Conservation (phyloP, 2,113 vertebrate species). For the Fregetta grallaria region DNA sequence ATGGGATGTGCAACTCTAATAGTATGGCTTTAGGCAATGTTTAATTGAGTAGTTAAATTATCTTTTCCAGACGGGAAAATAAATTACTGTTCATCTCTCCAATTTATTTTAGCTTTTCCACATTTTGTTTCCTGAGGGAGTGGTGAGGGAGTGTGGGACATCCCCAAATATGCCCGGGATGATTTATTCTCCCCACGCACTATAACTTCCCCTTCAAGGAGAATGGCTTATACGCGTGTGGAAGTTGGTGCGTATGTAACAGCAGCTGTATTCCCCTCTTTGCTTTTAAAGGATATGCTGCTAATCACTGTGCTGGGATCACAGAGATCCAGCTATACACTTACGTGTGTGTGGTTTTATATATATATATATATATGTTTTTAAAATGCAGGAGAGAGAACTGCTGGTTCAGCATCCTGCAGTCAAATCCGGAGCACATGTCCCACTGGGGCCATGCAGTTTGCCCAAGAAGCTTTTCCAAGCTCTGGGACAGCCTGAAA, state of each 20-base stretch:
- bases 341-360: neutral
- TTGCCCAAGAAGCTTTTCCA: neutral
- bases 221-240: neutral
- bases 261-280: neutral
- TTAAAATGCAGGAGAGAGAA: neutral
- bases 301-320: neutral
- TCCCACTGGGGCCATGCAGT: neutral
- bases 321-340: neutral
- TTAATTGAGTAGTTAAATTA: constrained; percentile 68
- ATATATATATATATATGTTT: neutral
- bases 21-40: constrained; percentile 45
- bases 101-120: constrained; percentile 45
- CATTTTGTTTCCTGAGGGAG: constrained; percentile 35
- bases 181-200: neutral
- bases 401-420: neutral
- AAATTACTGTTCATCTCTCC: constrained; percentile 59
- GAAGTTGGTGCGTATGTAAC: neutral
- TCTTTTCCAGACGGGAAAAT: constrained; percentile 53
- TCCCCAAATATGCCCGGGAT: neutral
- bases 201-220: neutral
- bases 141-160: constrained; percentile 2
- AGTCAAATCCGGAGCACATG: rapidly evolving
- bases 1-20: constrained; percentile 39
- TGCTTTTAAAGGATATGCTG: neutral
- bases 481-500: neutral